Evolutionary conservation across 2,797 vertebrate genomes (phyloP).

Genomic region (Apogon talboti): DNA sequence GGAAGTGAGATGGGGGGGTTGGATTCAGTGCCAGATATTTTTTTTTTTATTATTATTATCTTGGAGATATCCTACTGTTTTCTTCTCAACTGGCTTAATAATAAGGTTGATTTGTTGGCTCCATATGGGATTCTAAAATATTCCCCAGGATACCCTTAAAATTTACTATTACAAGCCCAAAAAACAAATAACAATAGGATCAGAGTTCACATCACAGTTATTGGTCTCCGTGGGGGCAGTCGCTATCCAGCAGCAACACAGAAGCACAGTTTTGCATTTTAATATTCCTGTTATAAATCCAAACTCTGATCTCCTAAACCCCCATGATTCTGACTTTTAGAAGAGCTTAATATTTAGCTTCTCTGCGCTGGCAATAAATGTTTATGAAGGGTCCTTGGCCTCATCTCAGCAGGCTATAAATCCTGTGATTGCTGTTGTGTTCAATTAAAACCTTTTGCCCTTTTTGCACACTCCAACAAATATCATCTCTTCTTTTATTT

Average conservation of each 20-base stretch:
- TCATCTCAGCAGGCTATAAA: conserved; percentile 68
- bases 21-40: conserved; percentile 11
- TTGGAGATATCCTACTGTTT: conserved; percentile 16
- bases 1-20: conserved; percentile 1
- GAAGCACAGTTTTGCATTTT: conserved; percentile 25
- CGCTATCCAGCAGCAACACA: conserved; percentile 12
- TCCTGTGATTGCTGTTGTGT: conserved; percentile 65
- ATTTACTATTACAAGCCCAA: conserved; percentile 37
- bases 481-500: conserved; percentile 26
- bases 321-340: conserved; percentile 46
- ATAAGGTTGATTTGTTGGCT: conserved; percentile 49
- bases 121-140: conserved; percentile 28
- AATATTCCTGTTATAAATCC: conserved; percentile 18
- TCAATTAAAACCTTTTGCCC: conserved; percentile 70
- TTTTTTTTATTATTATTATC: conserved; percentile 34
- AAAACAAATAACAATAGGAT: conserved; percentile 40
- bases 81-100: conserved; percentile 32
- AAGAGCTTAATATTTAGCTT: conserved; percentile 43
- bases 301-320: conserved; percentile 31
- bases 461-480: conserved; percentile 47
- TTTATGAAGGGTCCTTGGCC: conserved; percentile 69
- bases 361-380: conserved; percentile 60
- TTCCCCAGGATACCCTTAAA: conserved; percentile 32
- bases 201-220: conserved; percentile 22
- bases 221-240: conserved; percentile 18